A percentile compares a stretch with the other conserved stretches of the same genome.
Conservation (phyloP, 2,797 vertebrate genomes). For the Novumbra hubbsi region DNA sequence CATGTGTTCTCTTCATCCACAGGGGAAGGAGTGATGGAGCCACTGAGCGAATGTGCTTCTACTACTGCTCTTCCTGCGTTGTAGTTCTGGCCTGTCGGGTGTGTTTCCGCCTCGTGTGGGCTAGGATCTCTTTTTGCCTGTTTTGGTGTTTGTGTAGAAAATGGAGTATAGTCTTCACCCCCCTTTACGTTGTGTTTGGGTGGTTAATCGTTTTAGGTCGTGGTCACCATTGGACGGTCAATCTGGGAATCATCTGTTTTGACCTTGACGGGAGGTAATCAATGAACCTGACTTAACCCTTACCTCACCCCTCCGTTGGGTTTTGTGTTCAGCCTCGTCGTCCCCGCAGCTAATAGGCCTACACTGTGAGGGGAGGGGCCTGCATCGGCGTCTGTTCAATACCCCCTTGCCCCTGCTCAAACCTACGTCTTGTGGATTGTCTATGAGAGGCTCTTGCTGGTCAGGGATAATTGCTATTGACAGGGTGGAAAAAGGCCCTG, state of each 20-base stretch:
- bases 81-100: neutral
- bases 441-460: constrained; percentile 52
- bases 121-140: no score
- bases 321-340: constrained; percentile 9
- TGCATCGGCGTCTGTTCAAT: constrained; percentile 31
- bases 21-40: constrained; percentile 34
- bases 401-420: constrained; percentile 25
- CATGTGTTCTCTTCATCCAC: constrained; percentile 25
- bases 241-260: constrained; percentile 10
- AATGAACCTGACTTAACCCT: constrained; percentile 16
- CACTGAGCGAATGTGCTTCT: constrained; percentile 24
- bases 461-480: constrained; percentile 69
- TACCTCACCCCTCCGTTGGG: constrained; percentile 14
- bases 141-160: no score
- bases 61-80: neutral
- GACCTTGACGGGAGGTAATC: constrained; percentile 20
- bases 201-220: no score
- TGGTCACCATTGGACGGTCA: neutral
- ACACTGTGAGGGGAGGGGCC: constrained; percentile 15
- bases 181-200: neutral
- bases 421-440: constrained; percentile 31
- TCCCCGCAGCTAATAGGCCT: constrained; percentile 11
- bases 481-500: constrained; percentile 67
- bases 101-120: neutral
- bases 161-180: no score